These are phyloP conservation scores for Micropoecilia bifurca DNA, from an alignment of 2,797 vertebrate genomes.

Conservation along the genomic window DNA sequence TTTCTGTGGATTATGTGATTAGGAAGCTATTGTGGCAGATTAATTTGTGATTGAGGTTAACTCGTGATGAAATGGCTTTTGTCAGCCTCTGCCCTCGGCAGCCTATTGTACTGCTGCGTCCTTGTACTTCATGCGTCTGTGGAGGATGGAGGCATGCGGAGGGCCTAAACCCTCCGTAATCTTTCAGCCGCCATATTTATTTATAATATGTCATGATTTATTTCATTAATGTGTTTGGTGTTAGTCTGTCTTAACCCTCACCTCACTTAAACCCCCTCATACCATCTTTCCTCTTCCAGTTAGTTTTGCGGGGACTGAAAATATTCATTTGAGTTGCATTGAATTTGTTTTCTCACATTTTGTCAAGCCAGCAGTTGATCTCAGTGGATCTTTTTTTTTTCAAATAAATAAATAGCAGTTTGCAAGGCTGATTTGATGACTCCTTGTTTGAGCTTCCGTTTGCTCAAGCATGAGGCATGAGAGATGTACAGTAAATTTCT, in stretches of 20 bases:
- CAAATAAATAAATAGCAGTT: too few species aligned
- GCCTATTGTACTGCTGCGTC: slow-evolving; percentile 56
- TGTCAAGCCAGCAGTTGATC: background rate
- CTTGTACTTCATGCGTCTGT: slow-evolving; percentile 52
- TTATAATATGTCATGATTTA: slow-evolving; percentile 72
- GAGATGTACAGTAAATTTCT: background rate
- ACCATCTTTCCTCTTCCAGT: background rate
- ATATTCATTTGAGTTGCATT: background rate
- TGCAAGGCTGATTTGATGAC: background rate
- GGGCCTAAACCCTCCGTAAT: slow-evolving; percentile 58
- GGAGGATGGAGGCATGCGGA: slow-evolving; percentile 49
- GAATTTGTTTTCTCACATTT: background rate
- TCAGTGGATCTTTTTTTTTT: background rate
- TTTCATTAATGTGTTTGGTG: slow-evolving; percentile 63
- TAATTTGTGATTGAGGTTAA: slow-evolving; percentile 81
- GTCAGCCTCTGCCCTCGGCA: slow-evolving; percentile 71
- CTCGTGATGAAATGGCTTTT: slow-evolving; percentile 84
- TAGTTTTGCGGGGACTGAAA: background rate
- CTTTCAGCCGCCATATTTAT: slow-evolving; percentile 68
- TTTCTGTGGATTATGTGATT: slow-evolving; percentile 87
- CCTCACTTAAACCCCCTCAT: slow-evolving; percentile 16
- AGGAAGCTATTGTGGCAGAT: slow-evolving; percentile 83
- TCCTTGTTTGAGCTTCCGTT: background rate
- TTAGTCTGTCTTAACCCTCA: slow-evolving; percentile 42
- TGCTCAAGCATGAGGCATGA: background rate